These are phyloP conservation scores for Lonchura striata DNA, from an alignment of 2,113 vertebrate genomes.

Conservation along the genomic window DNA sequence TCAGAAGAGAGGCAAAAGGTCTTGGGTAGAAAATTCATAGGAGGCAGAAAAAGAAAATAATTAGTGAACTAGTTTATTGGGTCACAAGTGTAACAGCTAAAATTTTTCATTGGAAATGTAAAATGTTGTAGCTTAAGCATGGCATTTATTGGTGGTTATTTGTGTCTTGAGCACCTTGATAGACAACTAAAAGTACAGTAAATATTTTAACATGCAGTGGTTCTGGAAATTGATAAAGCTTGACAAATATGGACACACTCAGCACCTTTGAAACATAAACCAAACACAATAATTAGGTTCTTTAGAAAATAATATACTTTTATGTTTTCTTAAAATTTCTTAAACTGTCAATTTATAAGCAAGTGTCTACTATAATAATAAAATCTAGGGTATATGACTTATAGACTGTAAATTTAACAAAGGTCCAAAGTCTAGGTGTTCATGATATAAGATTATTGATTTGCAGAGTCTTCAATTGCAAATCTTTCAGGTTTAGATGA, in stretches of 20 bases:
- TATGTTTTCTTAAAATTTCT: background rate
- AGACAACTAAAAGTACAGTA: background rate
- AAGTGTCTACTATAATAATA: background rate
- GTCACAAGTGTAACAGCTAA: background rate
- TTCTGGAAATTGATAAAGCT: background rate
- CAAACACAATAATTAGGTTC: background rate
- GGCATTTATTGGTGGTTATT: background rate
- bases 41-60: background rate
- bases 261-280: background rate
- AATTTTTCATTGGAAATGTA: background rate
- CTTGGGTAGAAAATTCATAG: background rate
- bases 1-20: background rate
- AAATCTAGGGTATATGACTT: background rate
- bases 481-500: background rate
- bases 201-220: background rate
- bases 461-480: background rate
- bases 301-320: background rate
- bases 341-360: background rate
- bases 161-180: background rate
- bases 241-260: background rate
- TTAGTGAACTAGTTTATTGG: background rate
- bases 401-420: background rate
- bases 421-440: background rate
- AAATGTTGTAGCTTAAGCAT: background rate
- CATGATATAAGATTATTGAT: background rate